Conservation (phyloP, 2,113 vertebrate genomes). For the Hippocampus barbouri region DNA sequence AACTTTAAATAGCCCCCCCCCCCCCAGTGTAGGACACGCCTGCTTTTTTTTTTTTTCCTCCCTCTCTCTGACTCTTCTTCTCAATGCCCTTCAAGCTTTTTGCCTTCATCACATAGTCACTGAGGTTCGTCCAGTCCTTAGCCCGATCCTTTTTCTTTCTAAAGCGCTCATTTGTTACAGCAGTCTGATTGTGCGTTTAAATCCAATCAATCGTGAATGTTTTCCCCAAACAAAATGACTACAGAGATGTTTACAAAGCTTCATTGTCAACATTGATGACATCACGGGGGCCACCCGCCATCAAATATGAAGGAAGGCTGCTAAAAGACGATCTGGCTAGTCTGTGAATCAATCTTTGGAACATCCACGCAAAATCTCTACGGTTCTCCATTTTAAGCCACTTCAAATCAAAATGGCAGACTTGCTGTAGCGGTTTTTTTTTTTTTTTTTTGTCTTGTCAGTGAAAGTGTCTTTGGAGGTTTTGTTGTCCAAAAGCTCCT, state of each 20-base stretch:
- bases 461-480: no score
- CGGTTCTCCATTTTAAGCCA: neutral
- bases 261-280: neutral
- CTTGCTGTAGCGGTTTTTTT: neutral
- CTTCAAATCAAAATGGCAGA: neutral
- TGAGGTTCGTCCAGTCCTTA: no score
- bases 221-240: neutral
- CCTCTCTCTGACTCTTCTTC: conserved; percentile 1
- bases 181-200: neutral
- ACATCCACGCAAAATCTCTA: neutral
- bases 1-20: conserved; percentile 72
- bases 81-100: neutral
- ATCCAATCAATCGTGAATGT: no score
- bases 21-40: conserved; percentile 44
- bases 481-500: neutral
- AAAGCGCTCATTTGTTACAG: neutral
- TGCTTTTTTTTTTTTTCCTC: conserved; percentile 15
- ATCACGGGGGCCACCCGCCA: no score
- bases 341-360: neutral
- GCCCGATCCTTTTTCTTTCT: neutral
- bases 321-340: no score
- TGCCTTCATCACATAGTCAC: neutral
- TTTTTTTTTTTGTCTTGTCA: no score
- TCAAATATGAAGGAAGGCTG: neutral
- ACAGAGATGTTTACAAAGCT: neutral